Evolutionary conservation across 2,888 invertebrate genomes (phyloP).

Genomic region (Boloria euphrosyne): DNA sequence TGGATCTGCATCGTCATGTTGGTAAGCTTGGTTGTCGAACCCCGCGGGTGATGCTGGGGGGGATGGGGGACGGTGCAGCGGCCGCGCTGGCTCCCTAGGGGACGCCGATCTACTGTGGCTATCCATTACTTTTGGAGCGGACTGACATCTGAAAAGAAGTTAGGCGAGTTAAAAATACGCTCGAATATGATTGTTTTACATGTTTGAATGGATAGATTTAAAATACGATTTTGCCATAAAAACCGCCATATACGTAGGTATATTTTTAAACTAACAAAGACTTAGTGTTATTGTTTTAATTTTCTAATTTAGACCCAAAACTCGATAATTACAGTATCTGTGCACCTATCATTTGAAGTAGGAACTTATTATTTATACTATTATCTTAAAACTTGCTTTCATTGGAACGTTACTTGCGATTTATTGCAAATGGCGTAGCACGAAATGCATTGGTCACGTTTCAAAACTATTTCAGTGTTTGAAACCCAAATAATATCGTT

Average conservation of each 20-base stretch:
- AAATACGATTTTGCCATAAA: too few species aligned
- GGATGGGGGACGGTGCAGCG: slow-evolving; percentile 71
- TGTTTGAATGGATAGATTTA: too few species aligned
- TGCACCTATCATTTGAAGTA: background rate
- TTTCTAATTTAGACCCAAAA: background rate
- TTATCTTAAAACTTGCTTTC: slow-evolving; percentile 13
- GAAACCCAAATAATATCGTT: slow-evolving; percentile 32
- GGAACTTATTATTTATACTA: slow-evolving; percentile 15
- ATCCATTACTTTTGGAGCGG: slow-evolving; percentile 78
- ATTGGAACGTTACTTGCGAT: slow-evolving; percentile 28
- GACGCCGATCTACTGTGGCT: slow-evolving; percentile 77
- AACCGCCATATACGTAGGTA: too few species aligned
- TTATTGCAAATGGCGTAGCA: slow-evolving; percentile 40
- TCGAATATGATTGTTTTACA: background rate
- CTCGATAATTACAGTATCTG: background rate
- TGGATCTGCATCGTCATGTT: slow-evolving; percentile 69
- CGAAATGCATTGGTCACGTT: slow-evolving; percentile 48
- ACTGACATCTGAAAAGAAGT: slow-evolving; percentile 71
- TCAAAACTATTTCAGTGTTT: slow-evolving; percentile 37
- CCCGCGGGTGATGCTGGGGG: slow-evolving; percentile 58
- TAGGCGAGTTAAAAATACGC: slow-evolving; percentile 17
- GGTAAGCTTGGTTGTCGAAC: slow-evolving; percentile 77
- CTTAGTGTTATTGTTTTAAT: background rate
- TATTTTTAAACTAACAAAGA: too few species aligned
- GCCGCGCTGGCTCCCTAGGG: slow-evolving; percentile 78